Evolutionary conservation across 2,888 invertebrate species (phyloP), one percentile per base, ranked within the genome.

Genomic region (Aporophyla nigra): DNA sequence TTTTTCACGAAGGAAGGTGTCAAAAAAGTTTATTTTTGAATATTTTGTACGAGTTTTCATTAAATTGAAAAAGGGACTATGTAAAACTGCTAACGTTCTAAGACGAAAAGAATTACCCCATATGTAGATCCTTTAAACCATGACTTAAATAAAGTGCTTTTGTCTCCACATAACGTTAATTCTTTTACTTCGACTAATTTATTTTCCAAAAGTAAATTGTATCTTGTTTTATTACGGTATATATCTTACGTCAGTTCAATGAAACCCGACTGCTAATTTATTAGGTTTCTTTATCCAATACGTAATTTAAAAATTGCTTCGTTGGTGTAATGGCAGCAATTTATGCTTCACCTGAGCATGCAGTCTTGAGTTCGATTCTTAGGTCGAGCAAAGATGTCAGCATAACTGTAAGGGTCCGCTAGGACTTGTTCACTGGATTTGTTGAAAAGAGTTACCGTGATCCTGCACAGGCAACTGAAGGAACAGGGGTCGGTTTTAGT

Each of bases 141-240:
- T 46, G 24, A n/a, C 33, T 61, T n/a, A 53, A 53, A 67, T 56
- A 53, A 67, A 78, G 24, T n/a, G 21, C 5, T 46, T 74, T 43
- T 21, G 27, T 80, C 27, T 46, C n/a, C 24, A n/a, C 19, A 61
- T 6, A 49, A 21, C 40, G 21, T 16, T n/a, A 59, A 51, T 80
- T 65, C 14, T 62, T 51, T 67, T 63, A 5, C 14, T 46, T 51
- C 19, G n/a, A 33, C 56, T 16, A 43, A 61, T 56, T 21, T 73
- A 80, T 58, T 67, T 54, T 65, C 19, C 51, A 51, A n/a, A 27
- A 59, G 9, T 49, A 54, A 62, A 43, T 56, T 53, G 16, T 6
- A 14, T 56, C 63, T 78, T 33, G 43, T 80, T 80, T 71, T 46
- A 21, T 62, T 51, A 27, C 63, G 40, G 27, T n/a, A 76, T 49